These are phyloP conservation scores for Thyatira batis DNA, from an alignment of 2,888 invertebrate genomes.

Conservation along the genomic window DNA sequence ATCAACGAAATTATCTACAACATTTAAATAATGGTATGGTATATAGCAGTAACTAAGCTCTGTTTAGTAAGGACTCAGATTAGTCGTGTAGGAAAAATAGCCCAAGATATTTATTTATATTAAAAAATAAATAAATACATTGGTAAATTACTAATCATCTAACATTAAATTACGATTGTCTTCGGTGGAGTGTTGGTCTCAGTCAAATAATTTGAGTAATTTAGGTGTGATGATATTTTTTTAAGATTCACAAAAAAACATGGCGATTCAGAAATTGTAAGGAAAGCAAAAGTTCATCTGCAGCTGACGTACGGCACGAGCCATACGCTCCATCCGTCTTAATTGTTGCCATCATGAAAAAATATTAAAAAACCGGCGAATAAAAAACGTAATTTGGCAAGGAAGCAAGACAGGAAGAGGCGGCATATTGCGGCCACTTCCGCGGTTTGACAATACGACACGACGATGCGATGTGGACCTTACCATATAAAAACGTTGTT, in stretches of 20 bases:
- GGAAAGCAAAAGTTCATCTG: constrained; percentile 52
- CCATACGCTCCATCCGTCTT: constrained; percentile 57
- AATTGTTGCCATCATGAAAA: constrained; percentile 50
- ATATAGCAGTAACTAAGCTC: no score
- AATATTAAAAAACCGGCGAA: constrained; percentile 47
- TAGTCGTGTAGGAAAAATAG: no score
- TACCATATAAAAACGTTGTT: background rate
- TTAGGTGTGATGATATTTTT: no score
- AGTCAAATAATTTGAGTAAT: no score
- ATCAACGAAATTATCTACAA: no score
- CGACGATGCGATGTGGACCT: constrained; percentile 43
- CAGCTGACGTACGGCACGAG: constrained; percentile 74
- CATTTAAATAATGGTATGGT: no score
- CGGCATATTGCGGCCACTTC: constrained; percentile 75
- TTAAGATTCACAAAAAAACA: background rate
- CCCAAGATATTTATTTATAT: no score
- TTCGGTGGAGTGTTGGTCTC: no score
- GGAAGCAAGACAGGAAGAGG: constrained; percentile 76
- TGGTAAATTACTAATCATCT: no score
- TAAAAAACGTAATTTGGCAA: constrained; percentile 71
- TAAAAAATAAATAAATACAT: no score
- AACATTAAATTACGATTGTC: no score
- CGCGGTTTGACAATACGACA: constrained; percentile 54
- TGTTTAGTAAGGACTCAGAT: no score
- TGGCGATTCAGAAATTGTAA: constrained; percentile 15